phyloP scores from a whole-genome alignment of 2,888 invertebrate genomes.

The Lissocephala sabroskyi region DNA sequence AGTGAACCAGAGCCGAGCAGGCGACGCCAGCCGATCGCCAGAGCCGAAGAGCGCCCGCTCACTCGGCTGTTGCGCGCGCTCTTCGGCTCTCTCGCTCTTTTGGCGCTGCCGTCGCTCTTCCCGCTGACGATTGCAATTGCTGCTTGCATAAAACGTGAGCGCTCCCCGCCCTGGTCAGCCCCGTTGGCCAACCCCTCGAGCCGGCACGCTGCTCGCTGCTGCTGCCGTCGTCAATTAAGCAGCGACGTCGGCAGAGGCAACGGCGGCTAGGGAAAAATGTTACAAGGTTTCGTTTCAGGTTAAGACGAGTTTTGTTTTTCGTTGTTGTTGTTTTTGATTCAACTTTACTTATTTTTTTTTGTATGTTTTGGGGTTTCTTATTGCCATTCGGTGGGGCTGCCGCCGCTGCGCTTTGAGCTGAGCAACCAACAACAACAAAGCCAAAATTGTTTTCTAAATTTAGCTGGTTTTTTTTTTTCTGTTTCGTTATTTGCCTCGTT shows the following conservation, averaged over 20 bases:
- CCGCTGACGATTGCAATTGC: slow-evolving; percentile 24
- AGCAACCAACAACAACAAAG: slow-evolving; percentile 12
- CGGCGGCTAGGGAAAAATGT: slow-evolving; percentile 58
- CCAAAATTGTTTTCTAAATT: slow-evolving; percentile 54
- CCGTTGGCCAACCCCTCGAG: slow-evolving; percentile 23
- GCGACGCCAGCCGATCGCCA: not conserved
- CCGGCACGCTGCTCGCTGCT: slow-evolving; percentile 15
- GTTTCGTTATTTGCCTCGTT: slow-evolving; percentile 28
- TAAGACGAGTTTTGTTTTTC: slow-evolving; percentile 52
- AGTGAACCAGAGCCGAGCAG: slow-evolving; percentile 54
- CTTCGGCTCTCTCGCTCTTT: slow-evolving; percentile 21
- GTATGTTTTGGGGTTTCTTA: slow-evolving; percentile 42
- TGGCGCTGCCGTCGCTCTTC: too few relatives aligned
- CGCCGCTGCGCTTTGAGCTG: slow-evolving; percentile 34
- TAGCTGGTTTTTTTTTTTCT: slow-evolving; percentile 31
- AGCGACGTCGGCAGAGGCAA: slow-evolving; percentile 32
- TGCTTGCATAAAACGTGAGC: slow-evolving; percentile 27
- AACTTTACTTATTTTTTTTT: slow-evolving; percentile 11
- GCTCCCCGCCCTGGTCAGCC: slow-evolving; percentile 1
- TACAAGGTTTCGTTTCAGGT: slow-evolving; percentile 69
- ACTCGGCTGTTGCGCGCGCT: not conserved
- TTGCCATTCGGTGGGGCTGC: slow-evolving; percentile 33
- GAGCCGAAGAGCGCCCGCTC: not conserved
- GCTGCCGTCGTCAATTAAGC: slow-evolving; percentile 51
- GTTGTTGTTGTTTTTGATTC: slow-evolving; percentile 14